Conservation (phyloP, 2,888 invertebrate genomes). For the Cryptocephalus moraei region DNA sequence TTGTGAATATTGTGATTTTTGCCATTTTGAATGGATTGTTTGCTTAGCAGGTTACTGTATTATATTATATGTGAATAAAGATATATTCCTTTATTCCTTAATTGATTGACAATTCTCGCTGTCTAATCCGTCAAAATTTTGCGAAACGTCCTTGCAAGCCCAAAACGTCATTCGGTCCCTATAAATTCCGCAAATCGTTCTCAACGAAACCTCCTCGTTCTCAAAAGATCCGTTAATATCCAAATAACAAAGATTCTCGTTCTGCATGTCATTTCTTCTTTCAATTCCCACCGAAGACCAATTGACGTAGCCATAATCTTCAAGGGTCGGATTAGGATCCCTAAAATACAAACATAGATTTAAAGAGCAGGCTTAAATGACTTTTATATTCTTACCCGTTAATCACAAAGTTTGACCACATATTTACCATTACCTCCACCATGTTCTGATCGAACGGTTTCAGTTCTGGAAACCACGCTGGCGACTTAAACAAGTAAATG, state of each 20-base stretch:
- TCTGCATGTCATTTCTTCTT: constrained; percentile 6
- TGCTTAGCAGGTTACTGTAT: neutral
- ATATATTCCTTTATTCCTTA: neutral
- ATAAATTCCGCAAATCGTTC: no score
- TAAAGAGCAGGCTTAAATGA: no score
- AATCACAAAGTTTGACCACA: constrained; percentile 42
- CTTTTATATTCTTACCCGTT: constrained; percentile 32
- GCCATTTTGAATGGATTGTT: constrained; percentile 18
- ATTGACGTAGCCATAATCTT: neutral
- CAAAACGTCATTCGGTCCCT: no score
- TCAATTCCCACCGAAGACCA: constrained; percentile 10
- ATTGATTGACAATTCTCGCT: neutral
- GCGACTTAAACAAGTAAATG: constrained; percentile 41
- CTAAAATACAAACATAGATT: constrained; percentile 12
- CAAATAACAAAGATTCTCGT: constrained; percentile 16
- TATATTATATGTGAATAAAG: neutral
- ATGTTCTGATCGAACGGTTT: constrained; percentile 28
- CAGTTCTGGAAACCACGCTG: constrained; percentile 34
- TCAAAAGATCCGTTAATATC: constrained; percentile 3
- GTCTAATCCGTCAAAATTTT: no score
- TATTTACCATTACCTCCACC: constrained; percentile 31
- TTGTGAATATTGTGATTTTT: constrained; percentile 16
- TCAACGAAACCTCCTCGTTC: no score
- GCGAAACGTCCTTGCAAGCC: no score
- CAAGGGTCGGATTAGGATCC: constrained; percentile 17